A percentile compares a stretch with the other conserved stretches of the same genome.
Evolutionary conservation across 2,113 vertebrate species (phyloP).

Genomic region (Elephas maximus): DNA sequence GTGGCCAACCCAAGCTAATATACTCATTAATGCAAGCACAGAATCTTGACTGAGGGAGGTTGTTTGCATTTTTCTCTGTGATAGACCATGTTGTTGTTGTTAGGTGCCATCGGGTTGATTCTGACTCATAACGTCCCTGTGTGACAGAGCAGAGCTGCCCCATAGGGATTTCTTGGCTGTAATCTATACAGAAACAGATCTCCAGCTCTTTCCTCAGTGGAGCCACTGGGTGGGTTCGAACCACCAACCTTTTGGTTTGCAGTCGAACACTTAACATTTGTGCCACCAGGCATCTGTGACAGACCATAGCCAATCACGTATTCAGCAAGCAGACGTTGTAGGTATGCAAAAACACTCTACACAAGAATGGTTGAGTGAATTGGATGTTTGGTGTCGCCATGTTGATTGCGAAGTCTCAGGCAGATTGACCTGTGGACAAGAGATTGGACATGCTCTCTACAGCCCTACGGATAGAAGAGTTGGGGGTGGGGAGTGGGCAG

Average conservation of each 20-base stretch:
- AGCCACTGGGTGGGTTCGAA: not conserved
- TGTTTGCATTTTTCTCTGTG: not conserved
- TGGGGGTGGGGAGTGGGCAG: not conserved
- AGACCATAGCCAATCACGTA: not conserved
- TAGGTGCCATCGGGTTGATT: not conserved
- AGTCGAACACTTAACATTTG: not conserved
- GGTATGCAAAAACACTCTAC: not conserved
- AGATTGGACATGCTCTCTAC: not conserved
- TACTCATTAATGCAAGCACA: not conserved
- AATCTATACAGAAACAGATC: not conserved
- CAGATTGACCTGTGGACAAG: not conserved
- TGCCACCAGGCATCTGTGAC: not conserved
- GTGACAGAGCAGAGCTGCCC: not conserved
- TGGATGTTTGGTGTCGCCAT: not conserved
- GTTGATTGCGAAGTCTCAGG: not conserved
- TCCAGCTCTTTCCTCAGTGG: not conserved
- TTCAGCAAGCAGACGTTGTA: not conserved
- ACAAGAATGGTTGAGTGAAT: not conserved
- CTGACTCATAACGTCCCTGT: not conserved
- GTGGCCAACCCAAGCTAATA: not conserved
- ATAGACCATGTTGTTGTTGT: not conserved
- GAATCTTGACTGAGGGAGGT: not conserved
- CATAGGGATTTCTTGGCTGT: not conserved
- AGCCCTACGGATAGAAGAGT: not conserved
- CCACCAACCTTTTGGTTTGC: not conserved